Evolutionary conservation across 2,797 vertebrate species (phyloP).

Genomic region (Argyrosomus regius): DNA sequence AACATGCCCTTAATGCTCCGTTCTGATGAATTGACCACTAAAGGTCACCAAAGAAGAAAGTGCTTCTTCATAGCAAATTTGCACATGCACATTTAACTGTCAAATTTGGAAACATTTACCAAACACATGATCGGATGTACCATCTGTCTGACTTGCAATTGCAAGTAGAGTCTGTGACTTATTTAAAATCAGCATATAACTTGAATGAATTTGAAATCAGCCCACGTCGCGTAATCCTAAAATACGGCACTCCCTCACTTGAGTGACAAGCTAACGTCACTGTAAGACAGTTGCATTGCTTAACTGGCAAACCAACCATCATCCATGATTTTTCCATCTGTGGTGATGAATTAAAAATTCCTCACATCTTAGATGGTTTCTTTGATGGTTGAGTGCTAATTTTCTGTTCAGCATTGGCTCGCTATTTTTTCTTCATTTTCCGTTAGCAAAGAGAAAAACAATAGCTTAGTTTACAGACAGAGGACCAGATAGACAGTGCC

Average conservation of each 20-base stretch:
- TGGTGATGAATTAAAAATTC: not conserved
- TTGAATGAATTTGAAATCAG: not conserved
- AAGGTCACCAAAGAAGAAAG: constrained; percentile 55
- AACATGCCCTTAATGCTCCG: constrained; percentile 20
- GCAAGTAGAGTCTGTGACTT: no score
- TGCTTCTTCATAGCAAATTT: not conserved
- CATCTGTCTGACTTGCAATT: no score
- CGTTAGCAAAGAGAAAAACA: not conserved
- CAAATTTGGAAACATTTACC: not conserved
- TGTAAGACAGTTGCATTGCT: not conserved
- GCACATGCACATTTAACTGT: constrained; percentile 7
- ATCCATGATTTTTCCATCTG: not conserved
- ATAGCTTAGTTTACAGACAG: not conserved
- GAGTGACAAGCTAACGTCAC: not conserved
- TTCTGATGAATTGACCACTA: constrained; percentile 46
- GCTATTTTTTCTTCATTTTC: not conserved
- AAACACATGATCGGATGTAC: not conserved
- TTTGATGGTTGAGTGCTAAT: no score
- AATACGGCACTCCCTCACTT: not conserved
- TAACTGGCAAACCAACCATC: not conserved
- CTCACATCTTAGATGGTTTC: not conserved
- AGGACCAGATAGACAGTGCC: not conserved
- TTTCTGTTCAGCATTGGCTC: not conserved
- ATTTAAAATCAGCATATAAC: not conserved
- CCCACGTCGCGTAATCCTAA: not conserved